A percentile compares a stretch with the other conserved stretches of the same genome.
Conservation (phyloP, 2,888 invertebrate species). For the Drosophila paucipuncta region DNA sequence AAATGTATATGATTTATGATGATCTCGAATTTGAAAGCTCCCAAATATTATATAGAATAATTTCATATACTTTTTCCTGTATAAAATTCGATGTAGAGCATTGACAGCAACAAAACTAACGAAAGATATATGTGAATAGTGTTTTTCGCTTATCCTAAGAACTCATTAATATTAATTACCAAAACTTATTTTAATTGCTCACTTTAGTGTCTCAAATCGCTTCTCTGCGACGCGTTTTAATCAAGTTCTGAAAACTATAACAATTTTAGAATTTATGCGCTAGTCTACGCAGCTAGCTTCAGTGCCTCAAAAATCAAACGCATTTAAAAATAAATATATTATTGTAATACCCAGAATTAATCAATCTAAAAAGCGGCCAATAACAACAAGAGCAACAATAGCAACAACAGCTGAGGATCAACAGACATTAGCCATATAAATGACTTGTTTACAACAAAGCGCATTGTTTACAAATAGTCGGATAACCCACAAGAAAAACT, state of each 20-base stretch:
- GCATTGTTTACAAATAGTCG: conserved; percentile 73
- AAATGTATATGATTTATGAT: background rate
- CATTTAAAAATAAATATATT: conserved; percentile 75
- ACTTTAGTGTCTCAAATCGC: background rate
- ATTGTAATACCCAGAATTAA: conserved; percentile 69
- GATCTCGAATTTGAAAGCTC: background rate
- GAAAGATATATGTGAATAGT: background rate
- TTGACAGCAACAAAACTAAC: background rate
- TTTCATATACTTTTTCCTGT: background rate
- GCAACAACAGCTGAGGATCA: conserved; percentile 19
- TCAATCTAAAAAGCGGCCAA: conserved; percentile 56
- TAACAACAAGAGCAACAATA: conserved; percentile 33
- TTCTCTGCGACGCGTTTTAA: background rate
- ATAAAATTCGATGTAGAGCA: too few relatives aligned
- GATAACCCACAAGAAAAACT: conserved; percentile 56
- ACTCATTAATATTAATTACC: background rate
- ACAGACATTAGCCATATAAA: conserved; percentile 55
- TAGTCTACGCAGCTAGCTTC: background rate
- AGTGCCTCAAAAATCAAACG: conserved; percentile 27
- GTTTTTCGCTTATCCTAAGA: background rate
- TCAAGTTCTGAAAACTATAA: conserved; percentile 17
- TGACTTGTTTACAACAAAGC: conserved; percentile 71
- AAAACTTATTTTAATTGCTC: background rate
- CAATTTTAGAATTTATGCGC: background rate
- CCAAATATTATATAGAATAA: background rate